Evolutionary conservation across 2,888 invertebrate genomes (phyloP).

Genomic region (Argyresthia albistria): DNA sequence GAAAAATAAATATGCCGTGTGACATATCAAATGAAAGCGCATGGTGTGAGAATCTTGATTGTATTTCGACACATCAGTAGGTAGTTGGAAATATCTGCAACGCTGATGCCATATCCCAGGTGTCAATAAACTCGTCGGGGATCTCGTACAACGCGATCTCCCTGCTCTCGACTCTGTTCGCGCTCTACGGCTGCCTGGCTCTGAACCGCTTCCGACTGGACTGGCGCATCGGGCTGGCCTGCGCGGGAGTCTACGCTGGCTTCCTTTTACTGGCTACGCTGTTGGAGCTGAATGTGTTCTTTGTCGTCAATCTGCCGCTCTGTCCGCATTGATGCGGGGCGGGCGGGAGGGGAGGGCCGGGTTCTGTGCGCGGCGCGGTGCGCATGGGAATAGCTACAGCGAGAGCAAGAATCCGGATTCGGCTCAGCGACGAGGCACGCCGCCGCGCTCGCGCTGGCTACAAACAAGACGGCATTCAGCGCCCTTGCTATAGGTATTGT

Average conservation of each 20-base stretch:
- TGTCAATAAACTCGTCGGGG: constrained; percentile 83
- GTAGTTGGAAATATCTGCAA: no score
- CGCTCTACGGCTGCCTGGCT: constrained; percentile 77
- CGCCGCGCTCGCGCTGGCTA: no score
- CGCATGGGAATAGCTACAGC: no score
- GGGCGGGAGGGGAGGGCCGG: background rate
- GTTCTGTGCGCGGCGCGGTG: no score
- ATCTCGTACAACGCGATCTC: constrained; percentile 83
- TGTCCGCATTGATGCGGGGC: constrained; percentile 63
- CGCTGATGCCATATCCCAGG: constrained; percentile 29
- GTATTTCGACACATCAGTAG: no score
- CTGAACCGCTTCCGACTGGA: constrained; percentile 80
- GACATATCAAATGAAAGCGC: no score
- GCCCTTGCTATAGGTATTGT: no score
- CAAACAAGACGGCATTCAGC: no score
- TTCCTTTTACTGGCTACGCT: constrained; percentile 80
- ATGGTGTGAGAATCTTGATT: no score
- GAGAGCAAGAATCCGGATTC: no score
- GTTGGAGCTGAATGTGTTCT: constrained; percentile 84
- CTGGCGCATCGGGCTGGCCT: constrained; percentile 78
- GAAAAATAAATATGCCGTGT: no score
- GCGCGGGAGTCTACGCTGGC: constrained; percentile 75
- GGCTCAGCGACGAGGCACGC: no score
- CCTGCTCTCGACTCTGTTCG: constrained; percentile 79
- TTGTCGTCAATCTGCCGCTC: constrained; percentile 79